Conservation (phyloP, 2,113 vertebrate genomes). For the Semicossyphus pulcher region DNA sequence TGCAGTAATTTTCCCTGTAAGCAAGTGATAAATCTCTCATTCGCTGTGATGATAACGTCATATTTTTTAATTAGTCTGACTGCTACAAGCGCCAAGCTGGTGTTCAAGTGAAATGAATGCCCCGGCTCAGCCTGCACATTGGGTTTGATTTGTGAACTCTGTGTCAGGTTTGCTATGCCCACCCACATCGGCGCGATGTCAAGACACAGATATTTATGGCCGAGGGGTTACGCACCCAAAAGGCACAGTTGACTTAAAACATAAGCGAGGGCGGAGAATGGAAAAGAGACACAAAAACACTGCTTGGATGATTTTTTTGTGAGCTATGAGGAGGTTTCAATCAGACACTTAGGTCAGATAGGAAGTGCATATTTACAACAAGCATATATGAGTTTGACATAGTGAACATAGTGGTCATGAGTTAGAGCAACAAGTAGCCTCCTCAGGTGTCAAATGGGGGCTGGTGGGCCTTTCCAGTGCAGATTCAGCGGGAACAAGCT, state of each 20-base stretch:
- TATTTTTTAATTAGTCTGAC: constrained; percentile 32
- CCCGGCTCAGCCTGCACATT: constrained; percentile 3
- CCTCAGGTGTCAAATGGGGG: constrained; percentile 70
- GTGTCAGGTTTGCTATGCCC: constrained; percentile 60
- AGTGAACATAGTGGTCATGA: constrained; percentile 61
- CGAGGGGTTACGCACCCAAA: constrained; percentile 41
- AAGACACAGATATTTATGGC: constrained; percentile 70
- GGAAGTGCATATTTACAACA: constrained; percentile 28
- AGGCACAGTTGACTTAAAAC: constrained; percentile 51
- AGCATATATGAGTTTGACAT: constrained; percentile 43
- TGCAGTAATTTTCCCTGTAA: not conserved
- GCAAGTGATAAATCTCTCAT: not conserved
- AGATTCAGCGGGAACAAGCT: constrained; percentile 57
- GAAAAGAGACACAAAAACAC: not conserved
- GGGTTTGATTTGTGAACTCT: constrained; percentile 71
- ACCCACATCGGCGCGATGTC: constrained; percentile 73
- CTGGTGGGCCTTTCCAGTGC: constrained; percentile 38
- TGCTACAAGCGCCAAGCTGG: constrained; percentile 20
- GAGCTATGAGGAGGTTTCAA: not conserved
- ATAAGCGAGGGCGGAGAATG: not conserved
- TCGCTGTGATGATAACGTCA: constrained; percentile 28
- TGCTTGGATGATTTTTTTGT: too few relatives aligned
- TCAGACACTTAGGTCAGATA: not conserved
- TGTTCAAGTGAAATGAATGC: constrained; percentile 46
- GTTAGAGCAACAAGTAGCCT: constrained; percentile 57